Base-by-base conservation (phyloP, 2,113 vertebrate genomes). In the Epinephelus moara region DNA sequence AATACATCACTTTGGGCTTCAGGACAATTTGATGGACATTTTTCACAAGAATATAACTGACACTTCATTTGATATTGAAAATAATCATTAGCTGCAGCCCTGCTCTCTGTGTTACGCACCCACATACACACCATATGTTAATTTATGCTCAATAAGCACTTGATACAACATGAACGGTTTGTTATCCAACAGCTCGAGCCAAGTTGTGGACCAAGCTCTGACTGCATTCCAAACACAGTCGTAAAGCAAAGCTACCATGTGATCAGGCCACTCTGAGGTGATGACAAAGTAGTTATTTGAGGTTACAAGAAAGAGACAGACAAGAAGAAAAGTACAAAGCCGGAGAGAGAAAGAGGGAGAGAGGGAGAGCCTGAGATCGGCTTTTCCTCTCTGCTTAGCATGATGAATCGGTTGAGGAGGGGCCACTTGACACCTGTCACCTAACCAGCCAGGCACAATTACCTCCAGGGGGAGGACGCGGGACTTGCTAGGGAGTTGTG, bases 351-450 rank as follows among this genome's bases (percentile, higher is more conserved):
- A 25, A 71, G 40, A 70, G 60, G 70, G 79, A 70, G 69, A 68
- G 63, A 82, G 57, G 3, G 60, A 66, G 80, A 80, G 68, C 80
- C 63, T 45, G 77, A 89, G 89, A 87, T 85, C 56, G 53, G 78
- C 85, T 92, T 90, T 90, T 92, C 92, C 87, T 88, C 89, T 93
- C 89, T 93, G 92, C 84, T 94, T 94, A 88, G 82, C 82, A 72
- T 91, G 91, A 93, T 94, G 93, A 94, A 93, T 92, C 86, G 33
- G 86, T 88, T 88, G 75, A 92, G 93, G 93, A 90, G 93, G 93
- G 94, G 89, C 86, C 91, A 93, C 89, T 93, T 94, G 93, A 95
- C 94, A 95, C 94, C 94, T 95, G 94, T 95, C 95, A 95, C 94
- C 94, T 91, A 89, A 94, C 84, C 92, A 94, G 92, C 93, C 93